Conservation (phyloP, 2,113 vertebrate genomes). For the Mastomys coucha region DNA sequence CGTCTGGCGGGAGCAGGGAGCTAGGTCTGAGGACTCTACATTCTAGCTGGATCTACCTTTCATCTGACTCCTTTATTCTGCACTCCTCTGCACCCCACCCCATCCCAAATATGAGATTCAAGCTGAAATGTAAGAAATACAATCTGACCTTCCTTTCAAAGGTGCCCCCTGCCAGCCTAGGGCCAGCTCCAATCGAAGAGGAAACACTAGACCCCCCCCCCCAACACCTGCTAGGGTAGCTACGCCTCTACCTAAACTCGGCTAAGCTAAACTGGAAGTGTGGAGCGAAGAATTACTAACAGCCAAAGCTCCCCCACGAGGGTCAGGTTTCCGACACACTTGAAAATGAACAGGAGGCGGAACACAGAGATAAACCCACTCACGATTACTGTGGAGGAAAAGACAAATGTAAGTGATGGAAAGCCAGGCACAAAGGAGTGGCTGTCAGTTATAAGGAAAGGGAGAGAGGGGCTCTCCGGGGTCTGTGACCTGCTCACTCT, state of each 20-base stretch:
- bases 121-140: neutral
- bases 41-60: neutral
- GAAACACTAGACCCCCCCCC: neutral
- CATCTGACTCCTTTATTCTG: conserved; percentile 6
- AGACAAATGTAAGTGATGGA: neutral
- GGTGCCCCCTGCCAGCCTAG: neutral
- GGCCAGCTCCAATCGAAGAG: too few relatives aligned
- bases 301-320: neutral
- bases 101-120: neutral
- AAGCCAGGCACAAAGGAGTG: neutral
- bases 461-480: neutral
- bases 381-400: neutral
- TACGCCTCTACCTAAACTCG: neutral
- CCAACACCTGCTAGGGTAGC: neutral
- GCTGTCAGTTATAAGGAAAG: neutral
- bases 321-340: neutral
- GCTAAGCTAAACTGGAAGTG: neutral
- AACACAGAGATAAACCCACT: neutral
- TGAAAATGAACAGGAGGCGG: neutral
- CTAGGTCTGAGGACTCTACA: neutral
- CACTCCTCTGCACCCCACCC: neutral
- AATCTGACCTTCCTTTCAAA: neutral
- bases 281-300: neutral
- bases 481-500: neutral
- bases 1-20: neutral